Base-by-base conservation (phyloP, 2,113 vertebrate species). In the Triplophysa tibetana region DNA sequence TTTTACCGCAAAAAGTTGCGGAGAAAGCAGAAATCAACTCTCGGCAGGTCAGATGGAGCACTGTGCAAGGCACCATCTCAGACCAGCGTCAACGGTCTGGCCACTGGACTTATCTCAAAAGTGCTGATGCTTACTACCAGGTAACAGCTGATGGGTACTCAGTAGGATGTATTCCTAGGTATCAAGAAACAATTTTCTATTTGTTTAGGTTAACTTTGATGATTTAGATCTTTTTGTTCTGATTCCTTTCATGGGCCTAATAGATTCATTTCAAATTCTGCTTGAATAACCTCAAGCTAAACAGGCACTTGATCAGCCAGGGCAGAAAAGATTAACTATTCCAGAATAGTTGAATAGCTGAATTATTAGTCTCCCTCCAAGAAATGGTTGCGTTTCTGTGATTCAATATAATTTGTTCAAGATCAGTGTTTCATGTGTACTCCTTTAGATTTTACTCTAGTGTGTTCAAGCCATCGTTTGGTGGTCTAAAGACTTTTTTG, bases 41-140 rank as follows among this genome's bases (percentile, higher is more conserved):
- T 81, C 52, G 85, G 86, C 4, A 81, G 82, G 3, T 90, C 90
- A 0, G 84, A 92, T 1, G 86, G 90, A 52, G 87, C 89, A 0
- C 82, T 94, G 58, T 89, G 87, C 67, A 87, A 92, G 21, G 60
- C 85, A 0, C 89, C 92, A 1, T 90, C 90, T 0, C 88, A 92
- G 48, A 74, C 80, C 77, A 88, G 85, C 14, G 61, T 87, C 58
- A 84, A 87, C 78, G 75, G 88, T 61, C 73, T 92, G 75, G 89
- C 92, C 0, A 90, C 87, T 2, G 85, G 91, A 13, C 80, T 94
- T 79, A 90, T 93, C 74, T 91, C 90, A 70, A 91, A 82, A 80
- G 89, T 94, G 75, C 90, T 94, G 77, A 85, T 91, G 75, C 91
- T 93, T 84, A 90, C 91, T 9, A 52, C 85, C 84, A 93, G 92